These are phyloP conservation scores for Orientallactaga bullata DNA, from an alignment of 2,113 vertebrate species.

Conservation along the genomic window DNA sequence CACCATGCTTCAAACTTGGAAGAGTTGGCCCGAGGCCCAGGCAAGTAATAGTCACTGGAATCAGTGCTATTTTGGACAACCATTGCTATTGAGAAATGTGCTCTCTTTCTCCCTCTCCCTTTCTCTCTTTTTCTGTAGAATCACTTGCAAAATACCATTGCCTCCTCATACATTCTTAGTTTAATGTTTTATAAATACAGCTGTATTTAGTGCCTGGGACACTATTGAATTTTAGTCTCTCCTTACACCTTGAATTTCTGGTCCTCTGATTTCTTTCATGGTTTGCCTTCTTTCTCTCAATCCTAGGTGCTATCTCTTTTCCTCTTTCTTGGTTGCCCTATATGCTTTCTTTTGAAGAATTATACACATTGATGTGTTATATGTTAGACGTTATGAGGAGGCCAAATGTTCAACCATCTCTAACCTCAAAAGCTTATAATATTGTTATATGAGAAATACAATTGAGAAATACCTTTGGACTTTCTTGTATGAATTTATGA, in stretches of 20 bases:
- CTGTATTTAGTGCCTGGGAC: background rate
- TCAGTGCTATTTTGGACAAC: background rate
- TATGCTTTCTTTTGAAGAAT: background rate
- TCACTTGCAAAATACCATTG: background rate
- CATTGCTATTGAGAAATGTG: background rate
- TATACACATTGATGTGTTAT: background rate
- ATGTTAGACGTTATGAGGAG: background rate
- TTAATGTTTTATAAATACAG: background rate
- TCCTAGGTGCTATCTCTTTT: background rate
- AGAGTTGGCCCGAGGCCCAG: slow-evolving; percentile 80
- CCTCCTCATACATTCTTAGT: background rate
- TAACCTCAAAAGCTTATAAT: background rate
- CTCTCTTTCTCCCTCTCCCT: background rate
- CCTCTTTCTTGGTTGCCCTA: background rate
- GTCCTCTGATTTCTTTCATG: background rate
- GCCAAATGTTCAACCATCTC: background rate
- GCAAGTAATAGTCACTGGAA: slow-evolving; percentile 67
- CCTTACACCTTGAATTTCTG: background rate
- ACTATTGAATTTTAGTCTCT: background rate
- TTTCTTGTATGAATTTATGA: slow-evolving; percentile 2
- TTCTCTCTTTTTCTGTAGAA: background rate
- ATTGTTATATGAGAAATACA: background rate
- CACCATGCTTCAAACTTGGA: slow-evolving; percentile 82
- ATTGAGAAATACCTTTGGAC: background rate
- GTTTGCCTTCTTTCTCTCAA: background rate